phyloP scores from a whole-genome alignment of 2,797 vertebrate genomes.

The Martes flavigula region DNA sequence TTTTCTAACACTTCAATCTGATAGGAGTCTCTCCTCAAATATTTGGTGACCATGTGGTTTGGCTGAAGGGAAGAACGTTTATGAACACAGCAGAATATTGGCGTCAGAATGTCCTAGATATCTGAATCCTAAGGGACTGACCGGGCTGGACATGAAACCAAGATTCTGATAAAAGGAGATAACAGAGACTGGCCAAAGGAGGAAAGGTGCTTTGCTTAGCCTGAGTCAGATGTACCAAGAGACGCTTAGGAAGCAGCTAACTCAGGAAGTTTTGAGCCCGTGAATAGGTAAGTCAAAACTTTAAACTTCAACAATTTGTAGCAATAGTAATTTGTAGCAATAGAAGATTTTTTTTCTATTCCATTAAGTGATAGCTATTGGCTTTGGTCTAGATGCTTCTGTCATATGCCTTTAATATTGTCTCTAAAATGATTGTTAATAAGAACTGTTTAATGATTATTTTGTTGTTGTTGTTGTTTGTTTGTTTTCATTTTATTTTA shows the following conservation, averaged over 20 bases:
- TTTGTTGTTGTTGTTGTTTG: too few relatives aligned
- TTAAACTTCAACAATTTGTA: background rate
- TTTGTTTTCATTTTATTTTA: too few relatives aligned
- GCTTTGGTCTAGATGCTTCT: background rate
- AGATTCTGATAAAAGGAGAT: constrained; percentile 14
- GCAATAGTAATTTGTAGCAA: background rate
- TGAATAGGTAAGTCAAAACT: background rate
- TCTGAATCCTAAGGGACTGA: background rate
- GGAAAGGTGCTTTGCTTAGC: background rate
- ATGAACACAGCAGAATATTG: background rate
- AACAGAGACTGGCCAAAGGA: background rate
- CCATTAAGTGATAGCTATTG: background rate
- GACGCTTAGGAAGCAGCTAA: background rate
- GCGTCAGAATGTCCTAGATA: background rate
- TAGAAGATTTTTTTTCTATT: background rate
- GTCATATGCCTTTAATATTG: background rate
- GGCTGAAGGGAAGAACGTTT: background rate
- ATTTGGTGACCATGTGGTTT: background rate
- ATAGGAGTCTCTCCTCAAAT: background rate
- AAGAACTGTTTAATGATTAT: background rate
- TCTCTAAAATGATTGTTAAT: background rate
- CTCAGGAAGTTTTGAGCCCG: background rate
- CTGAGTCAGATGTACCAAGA: background rate
- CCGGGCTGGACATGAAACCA: background rate
- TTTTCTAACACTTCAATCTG: background rate